A percentile compares a stretch with the other conserved stretches of the same genome.
Evolutionary conservation across 2,113 vertebrate genomes (phyloP).

Genomic region (human (Homo sapiens)): GRCh38 chr17:77119501-77120000

Average conservation of each 20-base stretch:
- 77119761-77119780: neutral
- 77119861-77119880: neutral
- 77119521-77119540: neutral
- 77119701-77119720: neutral
- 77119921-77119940: neutral
- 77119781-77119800: neutral
- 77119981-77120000: neutral
- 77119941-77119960: neutral
- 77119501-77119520: neutral
- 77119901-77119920: neutral
- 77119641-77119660: neutral
- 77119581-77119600: neutral
- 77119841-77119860: accelerated
- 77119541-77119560: neutral
- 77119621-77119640: neutral
- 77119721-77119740: accelerated
- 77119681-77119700: accelerated
- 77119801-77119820: neutral
- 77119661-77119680: neutral
- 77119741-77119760: accelerated
- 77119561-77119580: neutral
- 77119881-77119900: neutral
- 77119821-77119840: neutral
- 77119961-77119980: neutral
- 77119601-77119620: neutral